Percentiles rank a stretch among this genome's conserved stretches.
Conservation (phyloP, 2,113 vertebrate species). For the Labrus mixtus region DNA sequence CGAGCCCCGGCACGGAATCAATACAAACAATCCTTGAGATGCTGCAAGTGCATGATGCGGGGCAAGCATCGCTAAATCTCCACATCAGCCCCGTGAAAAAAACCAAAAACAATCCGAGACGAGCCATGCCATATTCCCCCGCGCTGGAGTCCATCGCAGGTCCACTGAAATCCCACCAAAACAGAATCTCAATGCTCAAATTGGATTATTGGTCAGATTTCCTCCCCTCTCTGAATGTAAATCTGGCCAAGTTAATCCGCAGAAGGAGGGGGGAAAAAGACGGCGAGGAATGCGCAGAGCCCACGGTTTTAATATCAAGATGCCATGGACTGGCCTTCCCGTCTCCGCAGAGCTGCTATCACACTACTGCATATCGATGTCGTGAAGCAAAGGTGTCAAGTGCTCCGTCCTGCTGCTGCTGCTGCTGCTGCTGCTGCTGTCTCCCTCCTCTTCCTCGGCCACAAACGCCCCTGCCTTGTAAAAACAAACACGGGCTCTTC, state of each 20-base stretch:
- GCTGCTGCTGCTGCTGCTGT: constrained; percentile 55
- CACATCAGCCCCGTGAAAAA: constrained; percentile 82
- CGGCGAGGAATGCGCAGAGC: constrained; percentile 77
- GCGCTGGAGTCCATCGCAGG: constrained; percentile 87
- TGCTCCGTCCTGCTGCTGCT: constrained; percentile 63
- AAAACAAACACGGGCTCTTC: constrained; percentile 74
- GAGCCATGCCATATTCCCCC: constrained; percentile 85
- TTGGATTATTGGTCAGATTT: constrained; percentile 55
- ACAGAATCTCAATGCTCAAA: constrained; percentile 42
- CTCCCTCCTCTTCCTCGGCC: constrained; percentile 53
- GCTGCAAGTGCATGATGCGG: constrained; percentile 90
- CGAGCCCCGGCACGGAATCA: constrained; percentile 85
- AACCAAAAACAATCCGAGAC: constrained; percentile 89
- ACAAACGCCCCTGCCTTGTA: constrained; percentile 57
- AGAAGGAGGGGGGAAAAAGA: constrained; percentile 12
- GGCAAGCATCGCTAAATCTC: constrained; percentile 87
- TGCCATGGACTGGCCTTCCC: constrained; percentile 83
- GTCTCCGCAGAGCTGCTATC: constrained; percentile 82
- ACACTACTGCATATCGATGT: constrained; percentile 82
- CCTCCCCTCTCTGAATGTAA: constrained; percentile 41
- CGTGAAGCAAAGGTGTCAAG: constrained; percentile 78
- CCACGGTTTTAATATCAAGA: constrained; percentile 76
- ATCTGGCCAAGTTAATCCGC: constrained; percentile 65
- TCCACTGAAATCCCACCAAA: constrained; percentile 72
- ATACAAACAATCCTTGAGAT: constrained; percentile 90